Percentiles rank a stretch among this genome's conserved stretches.
Conservation (phyloP, 2,113 vertebrate species). For the Mesoclemmys tuberculata region DNA sequence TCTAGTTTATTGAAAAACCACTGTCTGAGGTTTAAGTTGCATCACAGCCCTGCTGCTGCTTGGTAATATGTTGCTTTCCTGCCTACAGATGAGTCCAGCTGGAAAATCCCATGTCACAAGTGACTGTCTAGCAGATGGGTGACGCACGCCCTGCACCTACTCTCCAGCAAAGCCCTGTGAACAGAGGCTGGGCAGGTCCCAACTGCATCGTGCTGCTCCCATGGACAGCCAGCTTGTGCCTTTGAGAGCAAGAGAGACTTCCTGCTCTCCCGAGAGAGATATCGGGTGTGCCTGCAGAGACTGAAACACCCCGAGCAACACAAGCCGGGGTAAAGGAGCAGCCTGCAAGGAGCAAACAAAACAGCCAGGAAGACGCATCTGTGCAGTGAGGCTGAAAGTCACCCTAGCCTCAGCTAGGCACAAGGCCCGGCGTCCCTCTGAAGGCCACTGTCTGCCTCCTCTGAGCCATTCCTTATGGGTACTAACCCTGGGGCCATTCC, state of each 20-base stretch:
- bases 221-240: not conserved
- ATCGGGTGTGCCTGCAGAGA: not conserved
- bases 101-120: not conserved
- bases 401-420: not conserved
- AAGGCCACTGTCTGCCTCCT: not conserved
- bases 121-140: not conserved
- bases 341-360: fast-evolving
- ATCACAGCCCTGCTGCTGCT: slow-evolving; percentile 13
- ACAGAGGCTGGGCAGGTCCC: not conserved
- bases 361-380: fast-evolving
- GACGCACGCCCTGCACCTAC: not conserved
- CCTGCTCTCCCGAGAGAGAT: not conserved
- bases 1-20: slow-evolving; percentile 26
- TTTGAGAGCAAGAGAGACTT: not conserved
- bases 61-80: not conserved
- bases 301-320: not conserved
- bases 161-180: not conserved
- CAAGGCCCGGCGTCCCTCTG: fast-evolving
- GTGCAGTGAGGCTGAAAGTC: not conserved
- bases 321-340: fast-evolving
- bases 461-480: not conserved
- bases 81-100: not conserved
- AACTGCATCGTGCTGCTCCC: not conserved
- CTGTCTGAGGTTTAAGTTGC: not conserved
- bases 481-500: too few species aligned